phyloP scores from a whole-genome alignment of 2,113 vertebrate species.

The Suncus etruscus region DNA sequence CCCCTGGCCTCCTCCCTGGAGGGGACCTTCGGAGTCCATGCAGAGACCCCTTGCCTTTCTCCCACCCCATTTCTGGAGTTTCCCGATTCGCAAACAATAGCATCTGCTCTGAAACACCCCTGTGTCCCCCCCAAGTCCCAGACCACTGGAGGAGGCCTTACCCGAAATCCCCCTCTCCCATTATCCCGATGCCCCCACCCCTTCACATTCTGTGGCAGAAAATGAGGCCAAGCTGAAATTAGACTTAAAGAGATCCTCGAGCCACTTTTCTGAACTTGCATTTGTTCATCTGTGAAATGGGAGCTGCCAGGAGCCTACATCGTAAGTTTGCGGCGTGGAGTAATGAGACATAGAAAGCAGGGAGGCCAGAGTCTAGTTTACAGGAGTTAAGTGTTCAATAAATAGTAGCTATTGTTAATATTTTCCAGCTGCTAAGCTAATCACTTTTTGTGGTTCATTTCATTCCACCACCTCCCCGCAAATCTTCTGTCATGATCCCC shows the following conservation, averaged over 20 bases:
- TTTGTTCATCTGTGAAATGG: constrained; percentile 40
- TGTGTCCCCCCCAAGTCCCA: background rate
- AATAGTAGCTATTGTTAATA: constrained; percentile 42
- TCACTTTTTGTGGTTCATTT: constrained; percentile 55
- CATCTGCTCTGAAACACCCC: background rate
- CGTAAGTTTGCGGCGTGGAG: background rate
- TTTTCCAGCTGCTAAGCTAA: background rate
- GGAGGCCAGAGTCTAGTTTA: background rate
- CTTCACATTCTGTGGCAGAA: constrained; percentile 17
- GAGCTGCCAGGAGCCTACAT: background rate
- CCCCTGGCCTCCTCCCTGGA: constrained; percentile 71
- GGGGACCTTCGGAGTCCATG: constrained; percentile 57
- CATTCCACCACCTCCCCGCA: background rate
- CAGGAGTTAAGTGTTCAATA: background rate
- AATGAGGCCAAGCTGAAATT: constrained; percentile 20
- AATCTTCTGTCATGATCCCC: constrained; percentile 9
- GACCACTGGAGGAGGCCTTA: background rate
- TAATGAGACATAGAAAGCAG: constrained; percentile 8
- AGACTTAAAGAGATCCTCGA: constrained; percentile 30
- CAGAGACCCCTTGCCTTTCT: constrained; percentile 48
- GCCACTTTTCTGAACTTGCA: constrained; percentile 24
- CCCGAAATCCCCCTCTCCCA: constrained; percentile 14
- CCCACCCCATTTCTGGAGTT: constrained; percentile 38
- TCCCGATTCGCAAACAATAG: constrained; percentile 44
- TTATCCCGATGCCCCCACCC: background rate